These are phyloP conservation scores for Halcyon badia DNA, from an alignment of 2,797 vertebrate genomes.

Conservation along the genomic window DNA sequence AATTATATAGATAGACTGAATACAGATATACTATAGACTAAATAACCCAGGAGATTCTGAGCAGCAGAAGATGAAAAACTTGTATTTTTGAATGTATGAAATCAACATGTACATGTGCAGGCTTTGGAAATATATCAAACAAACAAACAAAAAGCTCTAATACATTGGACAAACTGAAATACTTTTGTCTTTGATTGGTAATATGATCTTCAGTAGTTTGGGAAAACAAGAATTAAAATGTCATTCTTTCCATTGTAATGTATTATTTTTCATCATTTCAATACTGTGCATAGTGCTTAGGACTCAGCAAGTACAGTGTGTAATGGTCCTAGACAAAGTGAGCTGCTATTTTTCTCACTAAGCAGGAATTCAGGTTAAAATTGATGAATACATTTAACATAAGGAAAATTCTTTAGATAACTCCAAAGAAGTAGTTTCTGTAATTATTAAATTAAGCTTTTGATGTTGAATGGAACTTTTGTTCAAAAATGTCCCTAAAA, in stretches of 20 bases:
- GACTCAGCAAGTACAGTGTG: background rate
- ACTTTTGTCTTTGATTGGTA: background rate
- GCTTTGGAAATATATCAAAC: background rate
- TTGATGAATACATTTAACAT: background rate
- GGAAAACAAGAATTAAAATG: background rate
- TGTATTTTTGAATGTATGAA: background rate
- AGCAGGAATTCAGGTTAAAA: background rate
- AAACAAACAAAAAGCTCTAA: background rate
- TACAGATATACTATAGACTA: background rate
- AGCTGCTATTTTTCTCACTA: background rate
- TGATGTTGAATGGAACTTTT: background rate
- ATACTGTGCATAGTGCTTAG: background rate
- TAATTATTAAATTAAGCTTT: background rate
- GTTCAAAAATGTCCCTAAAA: background rate
- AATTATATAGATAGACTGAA: background rate
- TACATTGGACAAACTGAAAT: background rate
- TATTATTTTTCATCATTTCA: conserved; percentile 1
- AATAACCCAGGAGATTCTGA: background rate
- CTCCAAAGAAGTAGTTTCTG: background rate
- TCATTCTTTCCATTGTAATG: background rate
- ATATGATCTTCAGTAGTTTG: background rate
- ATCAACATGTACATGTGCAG: background rate
- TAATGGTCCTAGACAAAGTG: background rate
- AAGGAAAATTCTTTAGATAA: rapidly evolving
- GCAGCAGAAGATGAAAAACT: background rate